These are phyloP conservation scores for Pseudocheirus occidentalis DNA, from an alignment of 2,797 vertebrate species.

Conservation along the genomic window DNA sequence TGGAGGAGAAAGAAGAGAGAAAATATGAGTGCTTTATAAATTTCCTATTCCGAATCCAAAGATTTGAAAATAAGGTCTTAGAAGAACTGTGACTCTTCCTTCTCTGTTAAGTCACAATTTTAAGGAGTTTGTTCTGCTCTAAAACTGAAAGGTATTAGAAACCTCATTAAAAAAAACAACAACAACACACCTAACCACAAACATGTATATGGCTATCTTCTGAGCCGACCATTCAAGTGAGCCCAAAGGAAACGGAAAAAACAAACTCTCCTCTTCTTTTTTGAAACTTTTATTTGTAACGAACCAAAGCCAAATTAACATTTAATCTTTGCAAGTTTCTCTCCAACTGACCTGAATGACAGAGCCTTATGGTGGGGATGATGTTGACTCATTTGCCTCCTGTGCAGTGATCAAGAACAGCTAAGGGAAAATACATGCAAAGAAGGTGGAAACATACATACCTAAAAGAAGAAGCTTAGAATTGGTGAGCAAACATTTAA, in stretches of 20 bases:
- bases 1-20: neutral
- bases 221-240: constrained; percentile 68
- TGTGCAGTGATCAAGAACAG: constrained; percentile 45
- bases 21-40: constrained; percentile 25
- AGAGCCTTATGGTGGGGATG: neutral
- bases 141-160: constrained; percentile 55
- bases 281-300: constrained; percentile 55
- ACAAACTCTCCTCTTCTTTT: constrained; percentile 22
- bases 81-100: constrained; percentile 35
- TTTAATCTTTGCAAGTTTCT: constrained; percentile 44
- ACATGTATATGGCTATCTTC: constrained; percentile 70
- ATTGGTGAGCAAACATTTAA: constrained; percentile 32
- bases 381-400: constrained; percentile 57
- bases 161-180: constrained; percentile 49
- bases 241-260: constrained; percentile 56
- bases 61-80: constrained; percentile 48
- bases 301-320: constrained; percentile 36
- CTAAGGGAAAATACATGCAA: constrained; percentile 14
- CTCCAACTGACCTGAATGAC: constrained; percentile 12
- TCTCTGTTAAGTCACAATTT: constrained; percentile 29
- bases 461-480: neutral
- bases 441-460: constrained; percentile 17
- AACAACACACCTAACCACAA: constrained; percentile 77
- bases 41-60: constrained; percentile 15
- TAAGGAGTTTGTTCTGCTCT: constrained; percentile 40